Evolutionary conservation across 2,888 invertebrate genomes (phyloP).

Genomic region (Athalia circularis): DNA sequence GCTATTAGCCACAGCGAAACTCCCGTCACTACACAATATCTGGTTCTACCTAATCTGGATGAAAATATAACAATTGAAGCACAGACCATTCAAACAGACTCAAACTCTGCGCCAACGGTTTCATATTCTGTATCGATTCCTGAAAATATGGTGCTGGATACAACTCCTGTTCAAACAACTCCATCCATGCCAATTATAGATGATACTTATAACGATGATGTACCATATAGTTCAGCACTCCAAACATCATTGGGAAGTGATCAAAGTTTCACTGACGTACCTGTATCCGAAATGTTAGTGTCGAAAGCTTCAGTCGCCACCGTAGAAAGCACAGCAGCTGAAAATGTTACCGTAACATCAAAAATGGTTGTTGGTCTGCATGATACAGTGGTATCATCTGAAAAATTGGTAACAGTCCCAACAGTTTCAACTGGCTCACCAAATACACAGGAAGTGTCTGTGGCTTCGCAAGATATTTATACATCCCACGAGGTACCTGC

Average conservation of each 20-base stretch:
- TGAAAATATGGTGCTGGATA: slow-evolving; percentile 61
- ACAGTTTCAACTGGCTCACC: slow-evolving; percentile 39
- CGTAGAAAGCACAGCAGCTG: slow-evolving; percentile 47
- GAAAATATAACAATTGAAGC: slow-evolving; percentile 58
- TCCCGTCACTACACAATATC: slow-evolving; percentile 61
- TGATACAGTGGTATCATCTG: slow-evolving; percentile 14
- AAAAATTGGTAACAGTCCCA: slow-evolving; percentile 34
- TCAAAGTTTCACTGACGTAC: slow-evolving; percentile 58
- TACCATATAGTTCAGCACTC: slow-evolving; percentile 56
- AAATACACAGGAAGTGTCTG: slow-evolving; percentile 38
- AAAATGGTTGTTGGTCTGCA: slow-evolving; percentile 52
- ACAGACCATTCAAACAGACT: slow-evolving; percentile 52
- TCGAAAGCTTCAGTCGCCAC: slow-evolving; percentile 55
- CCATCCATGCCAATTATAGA: slow-evolving; percentile 72
- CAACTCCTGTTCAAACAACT: slow-evolving; percentile 63
- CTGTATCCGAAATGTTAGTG: slow-evolving; percentile 64
- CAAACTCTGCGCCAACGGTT: slow-evolving; percentile 56
- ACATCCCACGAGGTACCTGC: slow-evolving; percentile 52
- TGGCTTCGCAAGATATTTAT: slow-evolving; percentile 50
- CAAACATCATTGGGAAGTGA: slow-evolving; percentile 54
- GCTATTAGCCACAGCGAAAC: slow-evolving; percentile 55
- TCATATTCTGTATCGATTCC: slow-evolving; percentile 69
- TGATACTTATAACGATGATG: slow-evolving; percentile 64
- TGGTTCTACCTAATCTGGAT: slow-evolving; percentile 63
- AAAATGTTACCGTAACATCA: slow-evolving; percentile 52